These are phyloP conservation scores for Homarus americanus DNA, from an alignment of 1,140 invertebrate genomes.

Conservation along the genomic window DNA sequence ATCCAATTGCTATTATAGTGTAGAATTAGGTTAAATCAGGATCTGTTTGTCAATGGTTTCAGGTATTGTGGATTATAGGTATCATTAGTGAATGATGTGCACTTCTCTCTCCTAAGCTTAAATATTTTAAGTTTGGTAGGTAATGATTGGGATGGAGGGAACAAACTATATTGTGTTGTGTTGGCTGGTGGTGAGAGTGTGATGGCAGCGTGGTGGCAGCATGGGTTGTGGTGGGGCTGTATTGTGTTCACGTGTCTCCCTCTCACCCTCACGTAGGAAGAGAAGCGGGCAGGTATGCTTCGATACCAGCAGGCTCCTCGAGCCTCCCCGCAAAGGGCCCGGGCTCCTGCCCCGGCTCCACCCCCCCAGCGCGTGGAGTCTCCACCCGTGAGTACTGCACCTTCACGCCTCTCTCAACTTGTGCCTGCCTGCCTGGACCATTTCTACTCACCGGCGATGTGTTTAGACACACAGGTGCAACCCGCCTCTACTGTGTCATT, in stretches of 20 bases:
- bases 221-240: constrained; percentile 71
- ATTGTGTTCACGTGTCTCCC: constrained; percentile 72
- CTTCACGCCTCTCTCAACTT: constrained; percentile 72
- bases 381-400: constrained; percentile 73
- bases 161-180: constrained; percentile 49
- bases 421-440: constrained; percentile 73
- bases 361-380: constrained; percentile 71
- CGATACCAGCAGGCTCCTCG: constrained; percentile 69
- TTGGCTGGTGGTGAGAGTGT: constrained; percentile 66
- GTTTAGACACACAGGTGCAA: constrained; percentile 72
- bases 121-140: background rate
- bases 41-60: too few species aligned
- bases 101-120: background rate
- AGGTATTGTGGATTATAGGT: too few species aligned
- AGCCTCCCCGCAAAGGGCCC: constrained; percentile 69
- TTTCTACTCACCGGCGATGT: constrained; percentile 72
- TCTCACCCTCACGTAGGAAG: constrained; percentile 73
- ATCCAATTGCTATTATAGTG: too few species aligned
- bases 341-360: constrained; percentile 69
- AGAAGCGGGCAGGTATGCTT: constrained; percentile 72
- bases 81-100: background rate
- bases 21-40: too few species aligned
- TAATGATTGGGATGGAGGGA: constrained; percentile 4
- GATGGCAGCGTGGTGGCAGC: constrained; percentile 64
- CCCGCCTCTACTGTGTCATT: constrained; percentile 72